These are phyloP conservation scores for Cynopterus sphinx DNA, from an alignment of 2,797 vertebrate species.

Conservation along the genomic window DNA sequence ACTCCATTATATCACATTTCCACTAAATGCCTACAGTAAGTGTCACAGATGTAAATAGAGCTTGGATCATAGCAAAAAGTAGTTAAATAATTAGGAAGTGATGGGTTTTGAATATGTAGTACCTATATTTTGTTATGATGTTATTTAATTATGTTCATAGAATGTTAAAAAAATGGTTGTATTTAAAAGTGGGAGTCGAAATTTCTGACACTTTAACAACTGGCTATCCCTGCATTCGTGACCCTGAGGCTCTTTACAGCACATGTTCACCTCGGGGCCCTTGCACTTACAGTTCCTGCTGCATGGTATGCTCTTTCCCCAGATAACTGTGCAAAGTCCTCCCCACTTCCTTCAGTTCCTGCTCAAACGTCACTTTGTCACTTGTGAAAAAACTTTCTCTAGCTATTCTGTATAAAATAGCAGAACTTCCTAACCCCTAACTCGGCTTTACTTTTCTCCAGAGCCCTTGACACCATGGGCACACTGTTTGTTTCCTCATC, in stretches of 20 bases:
- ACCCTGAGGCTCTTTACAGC: not conserved
- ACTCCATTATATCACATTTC: rapidly evolving
- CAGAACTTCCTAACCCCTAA: not conserved
- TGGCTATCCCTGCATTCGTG: not conserved
- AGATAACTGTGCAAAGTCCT: not conserved
- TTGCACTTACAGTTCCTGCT: not conserved
- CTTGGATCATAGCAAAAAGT: not conserved
- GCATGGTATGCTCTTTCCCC: not conserved
- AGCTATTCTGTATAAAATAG: not conserved
- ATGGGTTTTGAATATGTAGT: not conserved
- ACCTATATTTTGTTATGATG: not conserved
- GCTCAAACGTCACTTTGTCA: not conserved
- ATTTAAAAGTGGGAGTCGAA: not conserved
- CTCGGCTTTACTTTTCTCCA: not conserved
- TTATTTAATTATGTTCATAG: not conserved
- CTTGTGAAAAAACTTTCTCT: not conserved
- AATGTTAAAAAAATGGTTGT: not conserved
- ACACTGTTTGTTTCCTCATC: not conserved
- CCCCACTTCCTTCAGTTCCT: not conserved
- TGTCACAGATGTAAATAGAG: not conserved
- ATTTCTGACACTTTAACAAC: not conserved
- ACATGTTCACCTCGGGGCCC: not conserved
- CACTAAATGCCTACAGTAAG: too few species aligned
- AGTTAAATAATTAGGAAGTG: not conserved
- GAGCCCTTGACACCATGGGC: not conserved